phyloP scores from a whole-genome alignment of 2,888 invertebrate genomes.

The Nudaria mundana region DNA sequence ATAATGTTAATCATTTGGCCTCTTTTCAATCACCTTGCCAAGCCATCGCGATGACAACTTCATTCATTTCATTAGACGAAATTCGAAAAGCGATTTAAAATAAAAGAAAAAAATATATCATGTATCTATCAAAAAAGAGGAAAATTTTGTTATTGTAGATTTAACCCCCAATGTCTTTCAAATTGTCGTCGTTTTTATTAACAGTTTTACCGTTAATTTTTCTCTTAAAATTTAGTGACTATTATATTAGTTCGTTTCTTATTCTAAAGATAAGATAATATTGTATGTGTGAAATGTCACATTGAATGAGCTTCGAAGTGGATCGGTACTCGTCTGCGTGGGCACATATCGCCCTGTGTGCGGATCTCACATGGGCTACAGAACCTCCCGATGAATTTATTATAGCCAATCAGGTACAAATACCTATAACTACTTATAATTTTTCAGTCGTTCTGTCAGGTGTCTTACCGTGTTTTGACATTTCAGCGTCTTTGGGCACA shows the following conservation, averaged over 20 bases:
- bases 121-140: slow-evolving; percentile 75
- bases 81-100: slow-evolving; percentile 75
- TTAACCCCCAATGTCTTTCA: slow-evolving; percentile 76
- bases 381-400: slow-evolving; percentile 75
- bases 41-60: slow-evolving; percentile 72
- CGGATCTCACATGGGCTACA: slow-evolving; percentile 75
- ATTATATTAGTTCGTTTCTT: slow-evolving; percentile 69
- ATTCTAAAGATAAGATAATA: slow-evolving; percentile 68
- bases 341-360: slow-evolving; percentile 78
- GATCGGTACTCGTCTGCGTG: slow-evolving; percentile 73
- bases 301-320: slow-evolving; percentile 80
- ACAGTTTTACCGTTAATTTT: slow-evolving; percentile 72
- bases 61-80: slow-evolving; percentile 53
- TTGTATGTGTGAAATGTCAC: slow-evolving; percentile 72
- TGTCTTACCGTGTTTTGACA: slow-evolving; percentile 5
- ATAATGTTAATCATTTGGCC: slow-evolving; percentile 37
- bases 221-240: slow-evolving; percentile 71
- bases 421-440: background rate
- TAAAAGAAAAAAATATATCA: slow-evolving; percentile 69
- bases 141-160: slow-evolving; percentile 78
- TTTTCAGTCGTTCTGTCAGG: background rate
- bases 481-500: slow-evolving; percentile 74
- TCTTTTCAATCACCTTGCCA: slow-evolving; percentile 29
- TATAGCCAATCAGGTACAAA: slow-evolving; percentile 72
- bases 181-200: slow-evolving; percentile 77